Percentiles rank a stretch among this genome's conserved stretches.
These are phyloP conservation scores for Bellardia pandia DNA, from an alignment of 2,888 invertebrate species.

Conservation along the genomic window DNA sequence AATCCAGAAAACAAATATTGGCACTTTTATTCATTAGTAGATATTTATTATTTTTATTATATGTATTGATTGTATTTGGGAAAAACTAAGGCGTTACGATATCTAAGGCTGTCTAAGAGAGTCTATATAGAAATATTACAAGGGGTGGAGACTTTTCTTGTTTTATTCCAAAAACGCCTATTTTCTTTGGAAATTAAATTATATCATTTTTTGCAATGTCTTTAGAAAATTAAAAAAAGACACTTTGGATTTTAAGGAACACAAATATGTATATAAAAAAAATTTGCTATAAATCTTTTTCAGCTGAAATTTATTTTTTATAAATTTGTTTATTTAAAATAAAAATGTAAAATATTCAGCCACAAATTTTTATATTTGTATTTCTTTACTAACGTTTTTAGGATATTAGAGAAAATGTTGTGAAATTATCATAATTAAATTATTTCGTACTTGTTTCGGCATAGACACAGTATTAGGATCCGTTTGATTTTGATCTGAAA, in stretches of 20 bases:
- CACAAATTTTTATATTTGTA: no score
- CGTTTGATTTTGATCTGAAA: no score
- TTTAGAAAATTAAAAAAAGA: conserved; percentile 35
- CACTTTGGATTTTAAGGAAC: background rate
- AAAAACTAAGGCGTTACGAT: conserved; percentile 52
- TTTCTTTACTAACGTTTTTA: no score
- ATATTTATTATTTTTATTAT: conserved; percentile 36
- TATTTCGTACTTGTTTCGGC: no score
- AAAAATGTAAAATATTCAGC: no score
- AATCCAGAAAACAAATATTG: conserved; percentile 65
- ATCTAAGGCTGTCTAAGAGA: background rate
- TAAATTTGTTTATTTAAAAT: no score
- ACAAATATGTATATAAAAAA: background rate
- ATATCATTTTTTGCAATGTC: conserved; percentile 30
- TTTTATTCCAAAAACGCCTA: conserved; percentile 36
- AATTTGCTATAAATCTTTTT: background rate
- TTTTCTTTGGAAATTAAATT: conserved; percentile 10
- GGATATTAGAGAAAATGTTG: no score
- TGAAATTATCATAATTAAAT: no score
- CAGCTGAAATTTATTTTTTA: background rate
- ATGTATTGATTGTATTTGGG: background rate
- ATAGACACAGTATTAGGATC: no score
- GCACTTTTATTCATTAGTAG: conserved; percentile 59
- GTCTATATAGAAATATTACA: conserved; percentile 27
- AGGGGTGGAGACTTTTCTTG: conserved; percentile 44